These are phyloP conservation scores for Furcifer pardalis DNA, from an alignment of 2,797 vertebrate species.

Conservation along the genomic window DNA sequence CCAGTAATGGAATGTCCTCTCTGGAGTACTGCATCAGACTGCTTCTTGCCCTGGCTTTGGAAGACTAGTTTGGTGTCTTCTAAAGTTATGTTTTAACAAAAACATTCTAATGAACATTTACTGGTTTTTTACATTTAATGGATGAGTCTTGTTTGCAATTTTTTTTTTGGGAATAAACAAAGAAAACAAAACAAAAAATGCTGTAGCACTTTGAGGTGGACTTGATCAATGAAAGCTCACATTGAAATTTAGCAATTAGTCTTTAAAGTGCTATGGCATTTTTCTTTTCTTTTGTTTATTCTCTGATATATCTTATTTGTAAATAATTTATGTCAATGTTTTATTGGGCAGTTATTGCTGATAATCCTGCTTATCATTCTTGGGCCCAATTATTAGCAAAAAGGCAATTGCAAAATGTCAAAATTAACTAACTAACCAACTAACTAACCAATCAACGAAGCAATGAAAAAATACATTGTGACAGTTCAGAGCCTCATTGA, in stretches of 20 bases:
- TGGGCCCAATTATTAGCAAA: neutral
- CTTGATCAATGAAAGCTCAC: too few relatives aligned
- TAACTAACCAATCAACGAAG: too few relatives aligned
- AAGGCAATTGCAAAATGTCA: neutral
- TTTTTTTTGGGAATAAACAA: too few relatives aligned
- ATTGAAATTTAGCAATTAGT: too few relatives aligned
- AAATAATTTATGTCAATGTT: neutral
- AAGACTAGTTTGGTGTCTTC: neutral
- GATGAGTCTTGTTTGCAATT: too few relatives aligned
- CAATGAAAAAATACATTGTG: neutral
- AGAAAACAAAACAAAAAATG: too few relatives aligned
- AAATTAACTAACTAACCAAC: neutral
- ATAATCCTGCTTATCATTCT: neutral
- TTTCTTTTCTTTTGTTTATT: too few relatives aligned
- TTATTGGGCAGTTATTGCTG: neutral
- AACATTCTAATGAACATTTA: neutral
- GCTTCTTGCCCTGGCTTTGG: neutral
- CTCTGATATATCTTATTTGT: too few relatives aligned
- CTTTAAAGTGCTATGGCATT: too few relatives aligned
- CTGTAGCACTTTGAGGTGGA: too few relatives aligned
- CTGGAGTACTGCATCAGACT: neutral
- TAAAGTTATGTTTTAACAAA: too few relatives aligned
- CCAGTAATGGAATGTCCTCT: neutral
- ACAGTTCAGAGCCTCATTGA: conserved; percentile 46
- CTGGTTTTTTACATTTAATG: too few relatives aligned